Evolutionary conservation across 2,113 vertebrate species (phyloP).

Genomic region (Varanus salvator): DNA sequence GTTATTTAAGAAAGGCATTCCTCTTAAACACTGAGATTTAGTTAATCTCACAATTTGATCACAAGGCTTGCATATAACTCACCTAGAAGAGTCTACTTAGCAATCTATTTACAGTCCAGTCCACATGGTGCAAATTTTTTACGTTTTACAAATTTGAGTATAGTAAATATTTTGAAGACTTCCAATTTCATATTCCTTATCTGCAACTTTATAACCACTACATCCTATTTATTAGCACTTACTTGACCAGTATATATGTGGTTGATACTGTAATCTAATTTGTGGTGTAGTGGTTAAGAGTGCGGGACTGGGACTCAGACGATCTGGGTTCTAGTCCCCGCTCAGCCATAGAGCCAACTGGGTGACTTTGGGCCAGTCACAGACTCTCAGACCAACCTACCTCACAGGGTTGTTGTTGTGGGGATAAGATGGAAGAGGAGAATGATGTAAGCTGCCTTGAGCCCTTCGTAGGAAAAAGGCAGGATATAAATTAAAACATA

Average conservation of each 20-base stretch:
- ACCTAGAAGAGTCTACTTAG: background rate
- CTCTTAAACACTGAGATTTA: slow-evolving; percentile 37
- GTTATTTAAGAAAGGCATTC: slow-evolving; percentile 1
- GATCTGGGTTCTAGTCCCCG: no score
- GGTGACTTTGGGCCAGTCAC: no score
- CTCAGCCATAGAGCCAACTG: no score
- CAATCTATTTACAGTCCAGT: background rate
- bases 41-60: slow-evolving; percentile 57
- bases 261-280: slow-evolving; percentile 13
- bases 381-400: no score
- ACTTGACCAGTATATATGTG: background rate
- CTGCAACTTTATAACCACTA: background rate
- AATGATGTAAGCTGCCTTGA: no score
- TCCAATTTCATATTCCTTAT: background rate
- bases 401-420: no score
- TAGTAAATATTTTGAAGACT: background rate
- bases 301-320: no score
- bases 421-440: no score
- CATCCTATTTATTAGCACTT: background rate
- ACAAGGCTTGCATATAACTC: slow-evolving; percentile 8
- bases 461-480: no score
- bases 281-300: no score
- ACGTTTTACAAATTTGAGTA: background rate
- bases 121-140: background rate
- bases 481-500: no score